Base-by-base conservation (phyloP, 2,888 invertebrate genomes). In the Octonoba sinensis region DNA sequence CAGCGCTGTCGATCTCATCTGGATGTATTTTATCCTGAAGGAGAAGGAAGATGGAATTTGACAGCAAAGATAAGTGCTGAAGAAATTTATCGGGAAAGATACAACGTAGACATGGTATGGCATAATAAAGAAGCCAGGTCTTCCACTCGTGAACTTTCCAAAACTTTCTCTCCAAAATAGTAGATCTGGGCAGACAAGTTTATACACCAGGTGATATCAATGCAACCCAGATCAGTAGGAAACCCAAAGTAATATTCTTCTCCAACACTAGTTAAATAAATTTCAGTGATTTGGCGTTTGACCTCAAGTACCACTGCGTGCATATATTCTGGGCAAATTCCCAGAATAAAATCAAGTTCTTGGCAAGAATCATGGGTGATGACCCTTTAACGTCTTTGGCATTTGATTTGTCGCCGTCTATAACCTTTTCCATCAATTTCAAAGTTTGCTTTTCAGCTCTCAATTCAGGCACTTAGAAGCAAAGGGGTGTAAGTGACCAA, bases 121-220 rank as follows among this genome's bases (percentile, higher is more conserved):
- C 49, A 67, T 67, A 67, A 13, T 67, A 67, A 18, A 67, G 24
- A 22, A 67, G 24, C 66, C 47, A 47, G 20, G 49, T 51, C 24
- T 51, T 67, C 22, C 66, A 67, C 24, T 67, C 66, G 51, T 67
- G 51, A 20, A 51, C 66, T 51, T 67, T 67, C 66, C 64, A 64
- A 64, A 57, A 69, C n/a, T 44, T 69, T 18, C 69, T 54, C 3
- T 69, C 69, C n/a, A 44, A 18, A n/a, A 69, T n/a, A n/a, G 22
- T 56, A 18, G 36, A 69, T 56, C 56, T 56, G 56, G 69, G 69
- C n/a, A 69, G 69, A 57, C 57, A 18, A 18, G 56, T 69, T 20
- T 56, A 56, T 54, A 57, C 8, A 69, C 57, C n/a, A 2, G 56
- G 69, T n/a, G 69, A 57, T 56, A 22, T 69, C 69, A 36, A 69